Percentiles rank a stretch among this genome's conserved stretches.
phyloP scores from a whole-genome alignment of 1,140 invertebrate genomes.

The Polyergus mexicanus region DNA sequence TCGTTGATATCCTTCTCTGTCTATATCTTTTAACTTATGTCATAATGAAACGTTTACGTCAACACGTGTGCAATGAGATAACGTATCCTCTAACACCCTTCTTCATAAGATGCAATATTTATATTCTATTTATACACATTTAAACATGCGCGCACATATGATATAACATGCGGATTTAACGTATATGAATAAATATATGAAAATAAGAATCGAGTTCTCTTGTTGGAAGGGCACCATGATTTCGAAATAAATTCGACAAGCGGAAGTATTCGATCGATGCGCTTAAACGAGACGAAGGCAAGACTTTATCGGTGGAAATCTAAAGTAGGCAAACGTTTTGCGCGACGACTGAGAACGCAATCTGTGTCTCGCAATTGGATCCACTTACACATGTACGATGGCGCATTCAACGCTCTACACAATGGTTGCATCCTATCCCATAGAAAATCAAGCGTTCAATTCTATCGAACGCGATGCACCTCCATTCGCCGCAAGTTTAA shows the following conservation, averaged over 20 bases:
- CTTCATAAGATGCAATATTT: constrained; percentile 6
- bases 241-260: constrained; percentile 23
- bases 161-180: not conserved
- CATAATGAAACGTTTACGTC: constrained; percentile 21
- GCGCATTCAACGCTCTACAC: constrained; percentile 69
- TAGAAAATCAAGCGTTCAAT: constrained; percentile 80
- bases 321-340: constrained; percentile 63
- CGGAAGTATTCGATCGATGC: constrained; percentile 31
- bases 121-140: not conserved
- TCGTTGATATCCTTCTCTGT: constrained; percentile 7
- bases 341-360: constrained; percentile 65
- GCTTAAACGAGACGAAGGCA: constrained; percentile 31
- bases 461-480: constrained; percentile 74
- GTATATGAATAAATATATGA: not conserved
- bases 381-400: constrained; percentile 40
- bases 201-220: constrained; percentile 25
- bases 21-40: not conserved
- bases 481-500: constrained; percentile 72
- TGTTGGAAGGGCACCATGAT: constrained; percentile 1
- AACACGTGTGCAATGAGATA: not conserved
- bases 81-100: not conserved
- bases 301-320: constrained; percentile 77
- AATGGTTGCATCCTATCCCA: constrained; percentile 73
- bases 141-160: not conserved
- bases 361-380: constrained; percentile 52